Conservation (phyloP, 2,113 vertebrate genomes). For the Pterophyllum scalare region DNA sequence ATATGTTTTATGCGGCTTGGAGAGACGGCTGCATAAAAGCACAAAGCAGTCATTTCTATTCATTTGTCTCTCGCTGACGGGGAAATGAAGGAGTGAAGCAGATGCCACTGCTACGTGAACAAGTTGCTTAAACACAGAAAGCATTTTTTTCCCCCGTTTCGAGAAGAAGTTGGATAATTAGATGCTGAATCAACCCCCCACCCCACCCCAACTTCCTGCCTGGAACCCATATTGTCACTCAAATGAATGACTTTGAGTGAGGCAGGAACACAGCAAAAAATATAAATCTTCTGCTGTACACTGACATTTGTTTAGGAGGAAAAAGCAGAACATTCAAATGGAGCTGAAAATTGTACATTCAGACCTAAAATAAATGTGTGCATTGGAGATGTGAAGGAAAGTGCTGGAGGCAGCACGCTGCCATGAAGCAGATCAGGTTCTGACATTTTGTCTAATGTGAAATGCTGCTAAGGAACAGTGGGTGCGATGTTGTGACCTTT, state of each 20-base stretch:
- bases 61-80: slow-evolving; percentile 79
- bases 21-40: slow-evolving; percentile 70
- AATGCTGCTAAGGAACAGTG: slow-evolving; percentile 62
- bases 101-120: slow-evolving; percentile 78
- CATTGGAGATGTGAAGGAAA: slow-evolving; percentile 51
- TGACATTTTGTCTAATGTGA: slow-evolving; percentile 75
- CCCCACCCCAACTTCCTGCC: slow-evolving; percentile 50
- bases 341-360: slow-evolving; percentile 56
- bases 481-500: slow-evolving; percentile 73
- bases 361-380: slow-evolving; percentile 60
- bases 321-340: slow-evolving; percentile 52
- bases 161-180: slow-evolving; percentile 75
- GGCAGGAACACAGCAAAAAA: slow-evolving; percentile 44
- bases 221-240: slow-evolving; percentile 65
- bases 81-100: slow-evolving; percentile 74
- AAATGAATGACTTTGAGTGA: slow-evolving; percentile 68
- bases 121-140: slow-evolving; percentile 74
- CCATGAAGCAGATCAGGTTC: slow-evolving; percentile 63
- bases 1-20: slow-evolving; percentile 72
- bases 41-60: slow-evolving; percentile 81
- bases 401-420: slow-evolving; percentile 51
- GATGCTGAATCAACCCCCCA: slow-evolving; percentile 58
- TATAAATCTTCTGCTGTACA: slow-evolving; percentile 43
- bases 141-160: slow-evolving; percentile 60
- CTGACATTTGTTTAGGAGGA: slow-evolving; percentile 61